A percentile compares a stretch with the other conserved stretches of the same genome.
Evolutionary conservation across 2,888 invertebrate species (phyloP).

Genomic region (Scaptomyza caliginosa): DNA sequence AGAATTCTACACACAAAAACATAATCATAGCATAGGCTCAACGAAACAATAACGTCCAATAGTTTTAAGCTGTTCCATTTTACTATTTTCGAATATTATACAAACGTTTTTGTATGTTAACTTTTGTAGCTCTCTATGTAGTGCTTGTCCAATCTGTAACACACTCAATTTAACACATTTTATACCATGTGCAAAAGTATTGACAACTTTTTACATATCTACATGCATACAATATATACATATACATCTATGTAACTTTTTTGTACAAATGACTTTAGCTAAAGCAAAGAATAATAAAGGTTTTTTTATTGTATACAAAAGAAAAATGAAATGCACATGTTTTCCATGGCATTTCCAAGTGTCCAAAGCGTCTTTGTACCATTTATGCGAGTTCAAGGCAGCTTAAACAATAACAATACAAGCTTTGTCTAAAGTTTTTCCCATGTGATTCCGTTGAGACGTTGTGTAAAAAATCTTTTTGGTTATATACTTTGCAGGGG

Average conservation of each 20-base stretch:
- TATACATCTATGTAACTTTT: slow-evolving; percentile 46
- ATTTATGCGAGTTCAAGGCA: slow-evolving; percentile 59
- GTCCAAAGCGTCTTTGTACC: slow-evolving; percentile 9
- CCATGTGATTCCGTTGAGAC: slow-evolving; percentile 30
- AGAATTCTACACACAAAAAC: slow-evolving; percentile 27
- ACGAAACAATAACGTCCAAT: slow-evolving; percentile 47
- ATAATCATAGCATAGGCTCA: slow-evolving; percentile 28
- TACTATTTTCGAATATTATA: slow-evolving; percentile 8
- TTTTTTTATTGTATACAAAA: slow-evolving; percentile 71
- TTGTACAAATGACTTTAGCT: slow-evolving; percentile 73
- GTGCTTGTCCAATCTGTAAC: slow-evolving; percentile 23
- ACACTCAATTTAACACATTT: slow-evolving; percentile 20
- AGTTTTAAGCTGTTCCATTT: slow-evolving; percentile 41
- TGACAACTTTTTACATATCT: slow-evolving; percentile 31
- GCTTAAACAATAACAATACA: slow-evolving; percentile 32
- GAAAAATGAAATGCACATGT: slow-evolving; percentile 13
- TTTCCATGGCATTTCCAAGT: slow-evolving; percentile 30
- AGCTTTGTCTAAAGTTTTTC: slow-evolving; percentile 48
- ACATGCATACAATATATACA: slow-evolving; percentile 35
- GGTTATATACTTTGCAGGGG: slow-evolving; percentile 3
- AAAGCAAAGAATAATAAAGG: slow-evolving; percentile 68
- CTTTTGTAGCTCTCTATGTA: slow-evolving; percentile 15
- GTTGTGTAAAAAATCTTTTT: slow-evolving; percentile 13
- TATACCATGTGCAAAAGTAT: slow-evolving; percentile 47
- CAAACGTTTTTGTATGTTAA: slow-evolving; percentile 35